These are phyloP conservation scores for Popillia japonica DNA, from an alignment of 1,140 invertebrate genomes.

Conservation along the genomic window DNA sequence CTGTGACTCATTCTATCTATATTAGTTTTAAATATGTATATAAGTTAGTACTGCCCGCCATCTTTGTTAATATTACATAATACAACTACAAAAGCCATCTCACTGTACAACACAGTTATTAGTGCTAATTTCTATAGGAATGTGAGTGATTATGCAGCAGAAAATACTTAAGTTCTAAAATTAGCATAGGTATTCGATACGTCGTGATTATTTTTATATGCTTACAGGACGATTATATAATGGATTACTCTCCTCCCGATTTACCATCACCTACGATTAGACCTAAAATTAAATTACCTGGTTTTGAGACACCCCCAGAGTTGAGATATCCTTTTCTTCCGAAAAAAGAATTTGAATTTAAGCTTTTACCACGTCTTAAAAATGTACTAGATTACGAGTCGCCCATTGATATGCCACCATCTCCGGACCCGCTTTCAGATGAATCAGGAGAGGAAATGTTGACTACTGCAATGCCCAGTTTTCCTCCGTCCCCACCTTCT, in stretches of 20 bases:
- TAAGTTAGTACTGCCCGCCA: too few relatives aligned
- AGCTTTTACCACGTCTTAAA: not conserved
- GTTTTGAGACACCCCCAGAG: slow-evolving; percentile 24
- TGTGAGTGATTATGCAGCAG: too few relatives aligned
- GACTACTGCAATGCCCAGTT: not conserved
- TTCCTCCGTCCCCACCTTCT: not conserved
- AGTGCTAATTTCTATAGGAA: too few relatives aligned
- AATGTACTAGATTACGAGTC: not conserved
- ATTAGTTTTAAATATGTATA: too few relatives aligned
- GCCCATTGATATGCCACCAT: not conserved
- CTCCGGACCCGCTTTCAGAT: slow-evolving; percentile 7
- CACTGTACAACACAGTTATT: too few relatives aligned
- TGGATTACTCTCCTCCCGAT: slow-evolving; percentile 24
- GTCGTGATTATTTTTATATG: not conserved
- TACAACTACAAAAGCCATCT: too few relatives aligned
- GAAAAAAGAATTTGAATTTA: slow-evolving; percentile 14
- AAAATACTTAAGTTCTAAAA: too few relatives aligned
- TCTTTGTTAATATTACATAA: too few relatives aligned
- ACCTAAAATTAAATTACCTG: not conserved
- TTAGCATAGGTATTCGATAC: too few relatives aligned
- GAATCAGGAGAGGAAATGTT: not conserved
- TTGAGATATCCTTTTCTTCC: not conserved
- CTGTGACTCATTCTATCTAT: too few relatives aligned
- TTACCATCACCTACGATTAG: slow-evolving; percentile 30
- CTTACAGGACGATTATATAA: not conserved